Evolutionary conservation across 2,888 invertebrate species (phyloP).

Genomic region (Archaeoteleia sp.): DNA sequence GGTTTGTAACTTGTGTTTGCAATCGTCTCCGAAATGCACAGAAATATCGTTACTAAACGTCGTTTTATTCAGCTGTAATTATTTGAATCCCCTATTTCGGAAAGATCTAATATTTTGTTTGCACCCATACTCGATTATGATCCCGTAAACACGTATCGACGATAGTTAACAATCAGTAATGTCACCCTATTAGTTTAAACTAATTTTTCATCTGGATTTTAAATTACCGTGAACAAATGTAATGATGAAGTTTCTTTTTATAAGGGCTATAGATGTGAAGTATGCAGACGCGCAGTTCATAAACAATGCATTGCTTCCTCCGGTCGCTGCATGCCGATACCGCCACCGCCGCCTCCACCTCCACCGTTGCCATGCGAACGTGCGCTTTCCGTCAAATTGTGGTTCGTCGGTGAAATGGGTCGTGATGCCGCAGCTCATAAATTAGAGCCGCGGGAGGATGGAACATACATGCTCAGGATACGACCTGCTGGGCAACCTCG

Average conservation of each 20-base stretch:
- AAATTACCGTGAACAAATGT: too few species aligned
- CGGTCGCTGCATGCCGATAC: constrained; percentile 81
- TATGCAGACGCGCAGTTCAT: constrained; percentile 89
- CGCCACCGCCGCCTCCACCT: constrained; percentile 78
- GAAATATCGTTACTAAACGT: too few species aligned
- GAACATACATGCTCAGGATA: constrained; percentile 89
- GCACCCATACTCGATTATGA: too few species aligned
- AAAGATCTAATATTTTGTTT: too few species aligned
- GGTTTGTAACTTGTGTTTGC: too few species aligned
- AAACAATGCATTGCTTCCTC: constrained; percentile 91
- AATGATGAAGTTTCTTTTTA: constrained; percentile 24
- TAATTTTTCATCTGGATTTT: too few species aligned
- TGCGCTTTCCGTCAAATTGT: constrained; percentile 75
- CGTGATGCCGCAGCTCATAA: constrained; percentile 85
- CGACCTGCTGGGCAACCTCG: constrained; percentile 82
- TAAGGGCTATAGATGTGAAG: constrained; percentile 90
- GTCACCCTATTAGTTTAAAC: too few species aligned
- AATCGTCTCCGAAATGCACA: too few species aligned
- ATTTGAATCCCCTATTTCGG: too few species aligned
- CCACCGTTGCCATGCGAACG: constrained; percentile 78
- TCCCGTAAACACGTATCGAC: too few species aligned
- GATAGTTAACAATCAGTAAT: too few species aligned
- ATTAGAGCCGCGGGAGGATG: constrained; percentile 86
- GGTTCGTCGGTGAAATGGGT: constrained; percentile 93
- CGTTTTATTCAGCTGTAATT: too few species aligned